Evolutionary conservation across 2,797 vertebrate species (phyloP).

Genomic region (Helicolenus hilgendorfi): DNA sequence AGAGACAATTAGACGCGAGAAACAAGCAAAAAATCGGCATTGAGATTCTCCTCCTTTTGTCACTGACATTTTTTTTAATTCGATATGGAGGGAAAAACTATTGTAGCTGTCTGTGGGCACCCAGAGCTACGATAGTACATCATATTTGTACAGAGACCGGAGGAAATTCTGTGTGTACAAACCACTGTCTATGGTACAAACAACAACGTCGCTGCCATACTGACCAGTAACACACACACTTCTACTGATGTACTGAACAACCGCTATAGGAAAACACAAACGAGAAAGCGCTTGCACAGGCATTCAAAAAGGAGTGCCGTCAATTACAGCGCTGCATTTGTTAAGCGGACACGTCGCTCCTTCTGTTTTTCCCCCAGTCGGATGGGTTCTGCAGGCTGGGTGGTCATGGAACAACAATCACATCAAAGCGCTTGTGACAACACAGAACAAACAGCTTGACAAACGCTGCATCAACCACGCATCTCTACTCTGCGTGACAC

Average conservation of each 20-base stretch:
- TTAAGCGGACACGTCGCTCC: slow-evolving; percentile 23
- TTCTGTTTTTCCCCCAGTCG: slow-evolving; percentile 9
- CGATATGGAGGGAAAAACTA: no score
- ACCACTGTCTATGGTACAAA: neutral
- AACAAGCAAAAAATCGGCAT: no score
- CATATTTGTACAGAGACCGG: no score
- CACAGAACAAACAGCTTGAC: slow-evolving; percentile 57
- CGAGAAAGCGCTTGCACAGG: neutral
- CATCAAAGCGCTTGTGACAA: slow-evolving; percentile 64
- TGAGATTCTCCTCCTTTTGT: no score
- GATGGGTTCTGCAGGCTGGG: slow-evolving; percentile 54
- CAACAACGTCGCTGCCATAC: neutral
- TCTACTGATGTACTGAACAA: neutral
- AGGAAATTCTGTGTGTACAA: neutral
- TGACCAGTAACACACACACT: neutral
- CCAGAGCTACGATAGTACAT: no score
- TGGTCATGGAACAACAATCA: slow-evolving; percentile 74
- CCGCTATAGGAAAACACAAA: neutral
- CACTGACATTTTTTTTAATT: no score
- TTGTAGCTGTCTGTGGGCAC: no score
- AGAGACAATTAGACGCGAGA: no score
- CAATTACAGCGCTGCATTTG: slow-evolving; percentile 50
- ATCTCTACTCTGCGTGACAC: slow-evolving; percentile 33
- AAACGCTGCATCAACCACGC: slow-evolving; percentile 52
- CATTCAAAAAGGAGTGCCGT: slow-evolving; percentile 7